These are phyloP conservation scores for Cataglyphis hispanica DNA, from an alignment of 1,140 invertebrate species.

Conservation along the genomic window DNA sequence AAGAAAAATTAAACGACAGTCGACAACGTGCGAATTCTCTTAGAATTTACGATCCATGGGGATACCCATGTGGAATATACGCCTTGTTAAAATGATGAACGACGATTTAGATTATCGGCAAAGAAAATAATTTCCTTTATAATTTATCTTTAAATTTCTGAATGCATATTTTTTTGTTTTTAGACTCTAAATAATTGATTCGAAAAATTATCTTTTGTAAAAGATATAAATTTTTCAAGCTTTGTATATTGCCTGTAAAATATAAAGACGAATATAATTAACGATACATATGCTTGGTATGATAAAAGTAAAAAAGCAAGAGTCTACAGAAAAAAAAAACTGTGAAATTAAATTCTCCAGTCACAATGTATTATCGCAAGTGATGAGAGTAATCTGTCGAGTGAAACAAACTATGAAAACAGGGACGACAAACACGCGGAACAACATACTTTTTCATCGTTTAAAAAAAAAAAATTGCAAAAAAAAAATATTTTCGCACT, in stretches of 20 bases:
- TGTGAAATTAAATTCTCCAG: conserved; percentile 13
- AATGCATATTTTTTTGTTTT: neutral
- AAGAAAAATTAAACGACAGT: conserved; percentile 32
- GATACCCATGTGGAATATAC: conserved; percentile 12
- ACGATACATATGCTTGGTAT: neutral
- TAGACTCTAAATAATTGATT: conserved; percentile 15
- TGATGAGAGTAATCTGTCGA: conserved; percentile 27
- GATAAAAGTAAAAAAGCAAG: neutral
- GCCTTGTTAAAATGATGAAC: neutral
- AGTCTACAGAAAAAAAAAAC: neutral
- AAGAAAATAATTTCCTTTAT: neutral
- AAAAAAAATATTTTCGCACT: neutral
- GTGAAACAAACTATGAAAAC: neutral
- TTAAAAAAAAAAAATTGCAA: neutral
- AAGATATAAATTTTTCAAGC: neutral
- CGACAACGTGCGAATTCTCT: neutral
- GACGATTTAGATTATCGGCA: neutral
- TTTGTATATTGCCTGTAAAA: neutral
- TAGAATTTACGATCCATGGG: conserved; percentile 10
- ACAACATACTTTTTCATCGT: neutral
- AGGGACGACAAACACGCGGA: neutral
- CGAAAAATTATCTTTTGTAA: neutral
- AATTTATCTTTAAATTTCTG: neutral
- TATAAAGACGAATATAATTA: neutral
- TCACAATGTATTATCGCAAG: neutral